Evolutionary conservation across 2,797 vertebrate genomes (phyloP).

Genomic region (Eremophila alpestris): DNA sequence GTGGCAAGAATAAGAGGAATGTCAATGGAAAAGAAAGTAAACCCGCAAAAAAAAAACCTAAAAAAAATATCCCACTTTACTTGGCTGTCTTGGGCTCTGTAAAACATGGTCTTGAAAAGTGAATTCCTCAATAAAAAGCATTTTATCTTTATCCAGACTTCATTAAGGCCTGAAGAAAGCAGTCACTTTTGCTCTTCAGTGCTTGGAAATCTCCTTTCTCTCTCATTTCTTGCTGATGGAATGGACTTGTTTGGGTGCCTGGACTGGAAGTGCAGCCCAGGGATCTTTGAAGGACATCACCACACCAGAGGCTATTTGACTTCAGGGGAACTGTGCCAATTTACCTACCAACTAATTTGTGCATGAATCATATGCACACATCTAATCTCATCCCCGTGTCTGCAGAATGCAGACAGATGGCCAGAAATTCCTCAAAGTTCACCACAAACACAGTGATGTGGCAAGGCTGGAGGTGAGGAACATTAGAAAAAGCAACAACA

Average conservation of each 20-base stretch:
- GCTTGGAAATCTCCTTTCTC: not conserved
- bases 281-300: slow-evolving; percentile 19
- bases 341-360: slow-evolving; percentile 9
- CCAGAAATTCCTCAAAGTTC: slow-evolving; percentile 50
- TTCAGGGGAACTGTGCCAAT: not conserved
- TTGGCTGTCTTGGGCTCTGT: not conserved
- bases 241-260: not conserved
- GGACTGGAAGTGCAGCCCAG: not conserved
- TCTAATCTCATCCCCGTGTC: slow-evolving; percentile 10
- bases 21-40: not conserved
- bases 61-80: not conserved
- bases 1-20: not conserved
- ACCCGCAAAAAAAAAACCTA: not conserved
- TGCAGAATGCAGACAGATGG: slow-evolving; percentile 4
- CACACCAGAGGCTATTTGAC: not conserved
- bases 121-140: not conserved
- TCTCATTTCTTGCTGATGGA: not conserved
- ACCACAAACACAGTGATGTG: accelerated
- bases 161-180: not conserved
- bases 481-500: not conserved
- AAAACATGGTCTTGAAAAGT: not conserved
- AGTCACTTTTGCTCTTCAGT: not conserved
- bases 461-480: not conserved
- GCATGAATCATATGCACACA: slow-evolving; percentile 16
- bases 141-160: not conserved